Evolutionary conservation across 2,888 invertebrate genomes (phyloP), one percentile per base, ranked within the genome.

Genomic region (Stenodema calcarata): DNA sequence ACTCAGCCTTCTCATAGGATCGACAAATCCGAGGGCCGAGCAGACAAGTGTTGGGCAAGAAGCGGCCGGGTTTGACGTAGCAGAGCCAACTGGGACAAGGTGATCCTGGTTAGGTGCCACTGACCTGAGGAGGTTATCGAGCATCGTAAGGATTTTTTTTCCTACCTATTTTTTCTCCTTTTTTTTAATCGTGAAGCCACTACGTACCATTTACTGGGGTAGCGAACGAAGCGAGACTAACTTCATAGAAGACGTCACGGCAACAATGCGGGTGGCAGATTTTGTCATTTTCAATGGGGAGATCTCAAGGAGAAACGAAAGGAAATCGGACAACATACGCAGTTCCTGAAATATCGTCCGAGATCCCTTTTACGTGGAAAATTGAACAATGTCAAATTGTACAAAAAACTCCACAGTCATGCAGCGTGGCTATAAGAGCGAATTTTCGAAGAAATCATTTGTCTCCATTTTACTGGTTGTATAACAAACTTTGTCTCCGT

Each of bases 31-130:
- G 84, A 75, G 42, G 73, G 30, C 54, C 44, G 30, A 28, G 80
- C n/a, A 80, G 50, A 54, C 50, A 54, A 54, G 50, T 70, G 73
- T 84, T 84, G 75, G 75, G 84, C 84, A 84, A 84, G 84, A 84
- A 73, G 50, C 80, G 80, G 30, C 27, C 42, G 44, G 69, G 41
- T 27, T 62, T 62, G 73, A 44, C 35, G 42, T 18, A n/a, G 44
- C 42, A 23, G 75, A 42, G 84, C 84, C 84, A 84, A 84, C 73
- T 84, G 84, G 84, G 84, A 84, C 84, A 84, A 84, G 84, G 84
- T 84, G 84, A 84, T 84, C 84, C 73, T 84, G 70, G 27, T 18
- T 70, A 42, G 73, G 75, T 70, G 84, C 84, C 73, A 84, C 84
- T 84, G 84, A 84, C 84, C 84, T 84, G 73, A 73, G 84, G 73